phyloP scores from a whole-genome alignment of 2,113 vertebrate species.

The Leuciscus idus region DNA sequence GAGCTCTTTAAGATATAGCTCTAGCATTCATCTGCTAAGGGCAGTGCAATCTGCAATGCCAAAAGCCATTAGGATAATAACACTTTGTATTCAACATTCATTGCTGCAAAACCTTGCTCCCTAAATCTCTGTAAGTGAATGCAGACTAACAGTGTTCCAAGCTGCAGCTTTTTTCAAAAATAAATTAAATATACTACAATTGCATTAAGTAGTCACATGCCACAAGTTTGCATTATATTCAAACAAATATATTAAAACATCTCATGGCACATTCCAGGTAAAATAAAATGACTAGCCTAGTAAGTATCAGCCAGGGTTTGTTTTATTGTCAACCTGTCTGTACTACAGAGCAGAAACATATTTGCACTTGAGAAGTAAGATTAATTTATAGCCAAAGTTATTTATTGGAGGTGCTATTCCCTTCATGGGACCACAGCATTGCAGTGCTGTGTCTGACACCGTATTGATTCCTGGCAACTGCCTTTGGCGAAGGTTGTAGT shows the following conservation, averaged over 20 bases:
- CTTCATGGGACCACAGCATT: slow-evolving; percentile 32
- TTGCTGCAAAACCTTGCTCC: slow-evolving; percentile 12
- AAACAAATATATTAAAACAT: not conserved
- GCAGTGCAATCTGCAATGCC: slow-evolving; percentile 14
- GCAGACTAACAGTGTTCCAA: slow-evolving; percentile 35
- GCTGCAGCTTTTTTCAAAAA: not conserved
- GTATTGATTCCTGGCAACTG: slow-evolving; percentile 74
- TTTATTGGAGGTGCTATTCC: slow-evolving; percentile 54
- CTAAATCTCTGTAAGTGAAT: slow-evolving; percentile 22
- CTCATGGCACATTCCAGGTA: not conserved
- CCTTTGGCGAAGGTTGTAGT: slow-evolving; percentile 67
- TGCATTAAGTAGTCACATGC: not conserved
- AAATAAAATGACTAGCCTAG: slow-evolving; percentile 3
- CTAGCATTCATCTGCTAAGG: slow-evolving; percentile 6
- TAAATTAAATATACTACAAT: not conserved
- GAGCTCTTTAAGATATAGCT: not conserved
- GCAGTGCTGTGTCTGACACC: slow-evolving; percentile 56
- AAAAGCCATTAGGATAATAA: slow-evolving; percentile 38
- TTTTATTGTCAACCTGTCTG: slow-evolving; percentile 16
- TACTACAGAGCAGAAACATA: slow-evolving; percentile 6
- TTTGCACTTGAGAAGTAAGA: slow-evolving; percentile 47
- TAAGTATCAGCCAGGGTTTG: slow-evolving; percentile 17
- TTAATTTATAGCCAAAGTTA: slow-evolving; percentile 38
- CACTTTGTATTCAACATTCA: slow-evolving; percentile 6
- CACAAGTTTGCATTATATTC: slow-evolving; percentile 18